Percentiles rank a stretch among this genome's conserved stretches.
Conservation (phyloP, 2,888 invertebrate genomes). For the Archaeoteleia sp. region DNA sequence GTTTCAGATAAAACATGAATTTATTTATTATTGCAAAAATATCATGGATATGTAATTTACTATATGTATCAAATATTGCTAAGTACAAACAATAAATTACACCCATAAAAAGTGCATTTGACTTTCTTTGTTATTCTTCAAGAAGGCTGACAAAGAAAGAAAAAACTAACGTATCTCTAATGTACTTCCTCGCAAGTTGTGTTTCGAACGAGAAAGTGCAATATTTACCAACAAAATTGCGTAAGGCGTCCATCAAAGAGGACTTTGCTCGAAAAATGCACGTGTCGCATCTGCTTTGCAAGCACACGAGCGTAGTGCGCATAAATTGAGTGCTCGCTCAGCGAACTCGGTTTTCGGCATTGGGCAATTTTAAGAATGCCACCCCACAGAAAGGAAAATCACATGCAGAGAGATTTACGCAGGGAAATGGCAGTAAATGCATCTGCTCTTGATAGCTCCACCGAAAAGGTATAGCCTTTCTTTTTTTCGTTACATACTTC, state of each 20-base stretch:
- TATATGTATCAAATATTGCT: too few species aligned
- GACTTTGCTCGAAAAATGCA: conserved; percentile 46
- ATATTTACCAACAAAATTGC: conserved; percentile 48
- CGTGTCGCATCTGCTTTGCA: conserved; percentile 41
- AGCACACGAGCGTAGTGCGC: conserved; percentile 43
- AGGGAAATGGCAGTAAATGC: conserved; percentile 42
- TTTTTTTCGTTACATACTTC: conserved; percentile 13
- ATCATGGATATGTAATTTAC: too few species aligned
- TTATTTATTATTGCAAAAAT: too few species aligned
- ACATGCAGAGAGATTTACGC: conserved; percentile 36
- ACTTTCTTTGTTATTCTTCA: too few species aligned
- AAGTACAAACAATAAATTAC: too few species aligned
- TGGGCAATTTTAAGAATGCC: conserved; percentile 44
- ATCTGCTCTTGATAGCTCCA: conserved; percentile 35
- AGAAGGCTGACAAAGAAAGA: conserved; percentile 11
- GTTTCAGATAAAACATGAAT: too few species aligned
- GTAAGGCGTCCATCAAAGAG: conserved; percentile 41
- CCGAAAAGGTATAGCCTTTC: conserved; percentile 20
- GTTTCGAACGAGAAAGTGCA: conserved; percentile 33
- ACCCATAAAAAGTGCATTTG: too few species aligned
- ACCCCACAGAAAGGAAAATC: conserved; percentile 28
- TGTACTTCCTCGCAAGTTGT: conserved; percentile 31
- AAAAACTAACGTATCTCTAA: conserved; percentile 25
- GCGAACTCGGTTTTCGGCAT: conserved; percentile 43
- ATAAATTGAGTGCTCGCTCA: conserved; percentile 49